These are phyloP conservation scores for Phortica okadai DNA, from an alignment of 2,888 invertebrate genomes.

Conservation along the genomic window DNA sequence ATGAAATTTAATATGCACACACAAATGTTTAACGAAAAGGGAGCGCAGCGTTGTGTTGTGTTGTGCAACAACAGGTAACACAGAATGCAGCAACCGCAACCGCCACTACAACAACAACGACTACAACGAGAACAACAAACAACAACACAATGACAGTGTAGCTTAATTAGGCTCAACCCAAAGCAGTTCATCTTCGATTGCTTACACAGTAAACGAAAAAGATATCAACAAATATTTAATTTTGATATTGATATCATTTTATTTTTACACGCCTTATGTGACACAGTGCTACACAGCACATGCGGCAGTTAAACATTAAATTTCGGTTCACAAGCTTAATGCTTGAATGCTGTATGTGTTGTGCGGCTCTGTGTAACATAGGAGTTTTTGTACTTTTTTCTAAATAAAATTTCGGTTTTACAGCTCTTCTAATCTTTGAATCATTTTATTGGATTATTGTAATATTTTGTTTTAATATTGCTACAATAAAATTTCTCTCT, in stretches of 20 bases:
- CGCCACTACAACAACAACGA: constrained; percentile 21
- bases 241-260: background rate
- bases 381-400: too few relatives aligned
- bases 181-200: constrained; percentile 15
- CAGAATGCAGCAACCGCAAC: constrained; percentile 39
- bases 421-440: too few relatives aligned
- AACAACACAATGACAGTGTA: constrained; percentile 62
- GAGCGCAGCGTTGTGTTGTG: background rate
- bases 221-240: background rate
- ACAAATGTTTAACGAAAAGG: background rate
- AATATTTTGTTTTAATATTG: background rate
- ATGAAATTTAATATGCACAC: constrained; percentile 71
- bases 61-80: constrained; percentile 6
- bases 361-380: too few relatives aligned
- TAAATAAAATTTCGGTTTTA: too few relatives aligned
- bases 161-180: constrained; percentile 65
- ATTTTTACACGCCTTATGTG: background rate
- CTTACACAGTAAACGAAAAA: background rate
- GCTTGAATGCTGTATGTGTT: too few relatives aligned
- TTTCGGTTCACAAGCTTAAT: too few relatives aligned
- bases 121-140: constrained; percentile 22
- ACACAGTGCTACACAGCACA: background rate
- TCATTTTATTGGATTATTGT: too few relatives aligned
- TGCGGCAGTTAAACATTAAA: too few relatives aligned
- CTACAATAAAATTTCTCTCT: background rate